These are phyloP conservation scores for Aleiodes sp. DNA, from an alignment of 1,140 invertebrate genomes.

Conservation along the genomic window DNA sequence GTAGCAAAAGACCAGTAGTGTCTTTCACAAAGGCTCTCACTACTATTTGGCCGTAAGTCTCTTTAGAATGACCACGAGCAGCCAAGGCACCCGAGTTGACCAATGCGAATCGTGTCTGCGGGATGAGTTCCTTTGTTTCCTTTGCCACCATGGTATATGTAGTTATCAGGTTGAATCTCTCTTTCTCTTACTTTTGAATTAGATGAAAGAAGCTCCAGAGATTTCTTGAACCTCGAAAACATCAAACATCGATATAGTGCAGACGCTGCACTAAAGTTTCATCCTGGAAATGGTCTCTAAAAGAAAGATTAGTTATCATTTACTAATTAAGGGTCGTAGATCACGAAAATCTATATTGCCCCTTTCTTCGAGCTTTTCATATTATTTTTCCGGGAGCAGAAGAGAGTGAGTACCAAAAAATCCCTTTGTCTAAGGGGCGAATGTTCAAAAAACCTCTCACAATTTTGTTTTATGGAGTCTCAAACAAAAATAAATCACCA, in stretches of 20 bases:
- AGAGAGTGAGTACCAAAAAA: no score
- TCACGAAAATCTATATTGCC: no score
- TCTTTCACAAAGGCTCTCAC: neutral
- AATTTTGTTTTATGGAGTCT: no score
- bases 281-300: no score
- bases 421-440: no score
- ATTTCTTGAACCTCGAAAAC: neutral
- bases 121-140: neutral
- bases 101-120: slow-evolving; percentile 3
- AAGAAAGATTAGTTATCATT: no score
- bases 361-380: neutral
- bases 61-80: neutral
- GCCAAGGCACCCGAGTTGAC: neutral
- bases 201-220: neutral
- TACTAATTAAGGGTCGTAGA: no score
- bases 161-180: neutral
- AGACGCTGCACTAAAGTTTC: no score
- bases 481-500: no score
- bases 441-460: no score
- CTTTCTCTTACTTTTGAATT: neutral
- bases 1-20: neutral
- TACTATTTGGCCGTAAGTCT: neutral
- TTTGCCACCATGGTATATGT: neutral
- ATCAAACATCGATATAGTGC: no score
- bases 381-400: neutral